These are phyloP conservation scores for Sphaerodactylus townsendi DNA, from an alignment of 2,113 vertebrate genomes.

Conservation along the genomic window DNA sequence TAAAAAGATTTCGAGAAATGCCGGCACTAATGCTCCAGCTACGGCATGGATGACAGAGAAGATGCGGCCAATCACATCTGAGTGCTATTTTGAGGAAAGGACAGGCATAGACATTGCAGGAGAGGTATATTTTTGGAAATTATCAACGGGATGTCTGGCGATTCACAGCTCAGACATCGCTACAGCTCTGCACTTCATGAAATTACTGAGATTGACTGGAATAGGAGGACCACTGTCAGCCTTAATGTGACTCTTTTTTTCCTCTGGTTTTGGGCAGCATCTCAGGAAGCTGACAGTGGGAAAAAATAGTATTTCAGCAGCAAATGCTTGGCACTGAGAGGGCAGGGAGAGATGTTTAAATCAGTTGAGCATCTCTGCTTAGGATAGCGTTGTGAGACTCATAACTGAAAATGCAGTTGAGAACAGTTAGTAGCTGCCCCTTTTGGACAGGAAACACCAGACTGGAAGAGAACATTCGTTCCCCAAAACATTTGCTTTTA, in stretches of 20 bases:
- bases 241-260: not conserved
- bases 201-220: not conserved
- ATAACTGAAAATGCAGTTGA: no score
- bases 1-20: constrained; percentile 6
- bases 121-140: not conserved
- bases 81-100: not conserved
- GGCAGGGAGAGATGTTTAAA: not conserved
- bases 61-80: not conserved
- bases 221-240: not conserved
- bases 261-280: not conserved
- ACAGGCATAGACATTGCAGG: not conserved
- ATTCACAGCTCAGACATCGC: not conserved
- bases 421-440: no score
- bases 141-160: not conserved
- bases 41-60: not conserved
- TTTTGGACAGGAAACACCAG: no score
- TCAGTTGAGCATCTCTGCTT: no score
- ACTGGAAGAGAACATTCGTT: no score
- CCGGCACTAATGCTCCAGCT: not conserved
- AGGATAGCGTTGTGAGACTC: no score
- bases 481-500: no score
- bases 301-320: not conserved
- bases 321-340: not conserved
- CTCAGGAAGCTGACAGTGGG: not conserved
- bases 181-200: not conserved